These are phyloP conservation scores for Propithecus coquereli DNA, from an alignment of 2,113 vertebrate genomes.

Conservation along the genomic window DNA sequence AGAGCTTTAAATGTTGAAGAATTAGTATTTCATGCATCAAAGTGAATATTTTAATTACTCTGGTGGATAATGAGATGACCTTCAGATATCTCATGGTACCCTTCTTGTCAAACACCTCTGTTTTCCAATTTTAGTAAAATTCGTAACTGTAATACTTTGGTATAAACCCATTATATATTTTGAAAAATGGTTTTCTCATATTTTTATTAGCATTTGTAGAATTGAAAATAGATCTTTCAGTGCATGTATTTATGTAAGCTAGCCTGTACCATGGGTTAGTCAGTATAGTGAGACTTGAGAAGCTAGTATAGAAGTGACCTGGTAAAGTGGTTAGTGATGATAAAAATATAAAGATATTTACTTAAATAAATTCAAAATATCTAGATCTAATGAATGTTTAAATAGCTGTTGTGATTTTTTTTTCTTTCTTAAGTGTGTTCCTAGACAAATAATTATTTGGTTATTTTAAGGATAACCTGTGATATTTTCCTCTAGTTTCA, in stretches of 20 bases:
- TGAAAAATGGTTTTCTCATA: background rate
- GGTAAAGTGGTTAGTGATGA: background rate
- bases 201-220: background rate
- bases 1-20: background rate
- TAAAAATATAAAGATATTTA: background rate
- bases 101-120: background rate
- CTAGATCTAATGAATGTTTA: background rate
- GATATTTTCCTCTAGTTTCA: background rate
- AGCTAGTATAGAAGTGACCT: background rate
- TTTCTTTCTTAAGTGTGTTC: slow-evolving; percentile 9
- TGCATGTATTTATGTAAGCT: background rate
- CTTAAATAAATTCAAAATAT: background rate
- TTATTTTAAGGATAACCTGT: background rate
- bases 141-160: background rate
- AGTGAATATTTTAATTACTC: background rate
- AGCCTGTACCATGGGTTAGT: background rate
- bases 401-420: background rate
- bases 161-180: background rate
- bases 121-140: slow-evolving; percentile 32
- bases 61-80: background rate
- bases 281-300: background rate
- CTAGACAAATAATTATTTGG: background rate
- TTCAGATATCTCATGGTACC: background rate
- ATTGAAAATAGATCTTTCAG: slow-evolving; percentile 20
- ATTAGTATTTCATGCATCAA: background rate